Evolutionary conservation across 2,113 vertebrate genomes (phyloP).

Genomic region (Columba janthina): DNA sequence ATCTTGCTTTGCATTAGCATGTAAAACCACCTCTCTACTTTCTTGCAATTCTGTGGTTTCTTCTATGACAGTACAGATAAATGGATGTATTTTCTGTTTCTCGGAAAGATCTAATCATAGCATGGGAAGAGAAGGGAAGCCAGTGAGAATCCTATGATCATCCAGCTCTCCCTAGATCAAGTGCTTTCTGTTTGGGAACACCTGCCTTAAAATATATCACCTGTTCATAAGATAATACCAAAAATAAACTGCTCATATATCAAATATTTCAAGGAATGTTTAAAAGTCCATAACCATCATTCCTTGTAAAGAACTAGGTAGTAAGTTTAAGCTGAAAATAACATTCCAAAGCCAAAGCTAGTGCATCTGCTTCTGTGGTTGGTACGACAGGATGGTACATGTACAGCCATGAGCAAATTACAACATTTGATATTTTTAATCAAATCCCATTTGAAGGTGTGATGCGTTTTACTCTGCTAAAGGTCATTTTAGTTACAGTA

Average conservation of each 20-base stretch:
- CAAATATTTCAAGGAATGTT: background rate
- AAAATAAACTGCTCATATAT: background rate
- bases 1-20: background rate
- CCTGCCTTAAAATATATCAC: conserved; percentile 34
- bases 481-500: conserved; percentile 69
- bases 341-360: background rate
- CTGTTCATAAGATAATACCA: conserved; percentile 5
- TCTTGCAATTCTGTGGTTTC: conserved; percentile 7
- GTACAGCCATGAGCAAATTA: conserved; percentile 1
- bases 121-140: background rate
- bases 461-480: conserved; percentile 45
- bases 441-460: conserved; percentile 57
- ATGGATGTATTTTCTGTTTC: conserved; percentile 34
- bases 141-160: conserved; percentile 6
- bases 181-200: background rate
- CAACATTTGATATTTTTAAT: conserved; percentile 60
- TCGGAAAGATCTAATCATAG: background rate
- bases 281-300: background rate
- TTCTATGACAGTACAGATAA: background rate
- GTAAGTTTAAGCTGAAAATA: background rate
- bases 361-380: background rate
- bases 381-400: background rate
- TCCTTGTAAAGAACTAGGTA: background rate
- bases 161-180: conserved; percentile 8
- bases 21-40: background rate